A percentile compares a stretch with the other conserved stretches of the same genome.
phyloP scores from a whole-genome alignment of 2,113 vertebrate genomes.

The Urocynchramus pylzowi region DNA sequence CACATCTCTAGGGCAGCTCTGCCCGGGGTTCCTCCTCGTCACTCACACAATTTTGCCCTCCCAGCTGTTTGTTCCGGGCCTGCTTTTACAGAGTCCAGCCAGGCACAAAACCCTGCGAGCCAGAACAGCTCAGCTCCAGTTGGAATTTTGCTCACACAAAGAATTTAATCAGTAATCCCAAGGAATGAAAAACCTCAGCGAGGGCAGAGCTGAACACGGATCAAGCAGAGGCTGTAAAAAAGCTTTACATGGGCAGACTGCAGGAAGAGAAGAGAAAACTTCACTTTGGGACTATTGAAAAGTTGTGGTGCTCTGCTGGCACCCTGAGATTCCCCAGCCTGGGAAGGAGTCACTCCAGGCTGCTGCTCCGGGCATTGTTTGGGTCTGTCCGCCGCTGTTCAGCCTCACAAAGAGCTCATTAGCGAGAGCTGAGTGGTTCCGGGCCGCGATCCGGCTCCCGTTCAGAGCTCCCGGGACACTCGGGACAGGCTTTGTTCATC shows the following conservation, averaged over 20 bases:
- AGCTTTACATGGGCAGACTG: not conserved
- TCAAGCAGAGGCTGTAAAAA: not conserved
- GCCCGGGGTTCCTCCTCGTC: not conserved
- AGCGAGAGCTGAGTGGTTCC: not conserved
- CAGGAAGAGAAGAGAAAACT: not conserved
- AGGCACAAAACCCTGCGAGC: not conserved
- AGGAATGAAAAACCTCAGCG: not conserved
- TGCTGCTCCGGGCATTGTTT: not conserved
- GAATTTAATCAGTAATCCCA: not conserved
- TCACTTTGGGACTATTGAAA: not conserved
- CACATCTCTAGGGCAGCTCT: not conserved
- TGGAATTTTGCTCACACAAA: not conserved
- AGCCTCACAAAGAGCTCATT: not conserved
- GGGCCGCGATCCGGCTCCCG: not conserved
- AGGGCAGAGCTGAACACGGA: not conserved
- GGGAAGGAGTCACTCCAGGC: not conserved
- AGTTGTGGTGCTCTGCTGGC: not conserved
- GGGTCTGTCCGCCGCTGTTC: not conserved
- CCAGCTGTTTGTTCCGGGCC: fast-evolving
- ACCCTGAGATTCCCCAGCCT: not conserved
- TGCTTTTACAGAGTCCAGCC: not conserved
- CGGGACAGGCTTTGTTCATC: not conserved
- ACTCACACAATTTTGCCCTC: not conserved
- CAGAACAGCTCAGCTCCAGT: not conserved
- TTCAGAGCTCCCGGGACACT: not conserved